phyloP scores from a whole-genome alignment of 2,113 vertebrate species.

The Anarhynchus alexandrinus region DNA sequence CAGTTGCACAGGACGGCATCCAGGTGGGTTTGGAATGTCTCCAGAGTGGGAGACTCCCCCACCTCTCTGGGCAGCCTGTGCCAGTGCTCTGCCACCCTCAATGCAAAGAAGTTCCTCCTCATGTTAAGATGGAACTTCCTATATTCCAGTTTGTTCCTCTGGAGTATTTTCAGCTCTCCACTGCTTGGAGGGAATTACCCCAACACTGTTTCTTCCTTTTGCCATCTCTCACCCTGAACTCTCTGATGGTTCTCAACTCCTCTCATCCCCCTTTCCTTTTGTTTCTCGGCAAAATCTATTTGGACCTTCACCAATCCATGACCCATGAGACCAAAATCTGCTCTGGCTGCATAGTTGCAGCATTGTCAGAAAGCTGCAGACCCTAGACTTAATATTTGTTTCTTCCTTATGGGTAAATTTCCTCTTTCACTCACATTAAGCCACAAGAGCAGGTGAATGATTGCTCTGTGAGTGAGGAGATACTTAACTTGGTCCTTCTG shows the following conservation, averaged over 20 bases:
- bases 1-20: too few species aligned
- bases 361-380: background rate
- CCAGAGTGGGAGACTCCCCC: too few species aligned
- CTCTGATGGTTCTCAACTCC: background rate
- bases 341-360: background rate
- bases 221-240: background rate
- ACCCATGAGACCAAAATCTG: background rate
- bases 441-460: background rate
- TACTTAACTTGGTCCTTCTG: background rate
- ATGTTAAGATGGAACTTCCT: too few species aligned
- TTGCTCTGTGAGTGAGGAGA: background rate
- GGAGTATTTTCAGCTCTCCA: background rate
- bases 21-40: too few species aligned
- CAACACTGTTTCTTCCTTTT: background rate
- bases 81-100: too few species aligned
- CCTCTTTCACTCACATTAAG: background rate
- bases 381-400: background rate
- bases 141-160: background rate
- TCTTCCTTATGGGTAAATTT: background rate
- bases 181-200: background rate
- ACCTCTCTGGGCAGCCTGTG: too few species aligned
- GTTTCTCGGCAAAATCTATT: background rate
- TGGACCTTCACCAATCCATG: background rate
- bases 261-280: background rate
- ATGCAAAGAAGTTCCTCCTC: too few species aligned